These are phyloP conservation scores for Barbus barbus DNA, from an alignment of 2,113 vertebrate genomes.

Conservation along the genomic window DNA sequence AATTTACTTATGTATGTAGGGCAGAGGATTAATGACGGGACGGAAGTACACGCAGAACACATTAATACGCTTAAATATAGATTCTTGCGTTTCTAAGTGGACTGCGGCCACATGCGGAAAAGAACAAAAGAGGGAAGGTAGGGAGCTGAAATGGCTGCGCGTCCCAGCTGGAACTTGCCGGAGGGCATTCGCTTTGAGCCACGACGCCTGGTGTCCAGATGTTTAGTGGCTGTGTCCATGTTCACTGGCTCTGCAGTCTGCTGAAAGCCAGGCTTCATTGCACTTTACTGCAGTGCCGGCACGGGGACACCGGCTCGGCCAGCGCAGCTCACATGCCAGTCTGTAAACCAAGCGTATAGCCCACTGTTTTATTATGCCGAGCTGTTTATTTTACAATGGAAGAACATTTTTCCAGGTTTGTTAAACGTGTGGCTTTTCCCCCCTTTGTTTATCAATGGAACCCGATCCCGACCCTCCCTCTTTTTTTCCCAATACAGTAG, in stretches of 20 bases:
- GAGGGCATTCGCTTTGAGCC: slow-evolving; percentile 48
- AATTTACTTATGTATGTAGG: background rate
- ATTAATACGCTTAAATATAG: slow-evolving; percentile 41
- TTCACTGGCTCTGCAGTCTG: slow-evolving; percentile 40
- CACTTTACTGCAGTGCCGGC: slow-evolving; percentile 49
- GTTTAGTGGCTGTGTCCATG: slow-evolving; percentile 55
- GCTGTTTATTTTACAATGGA: slow-evolving; percentile 38
- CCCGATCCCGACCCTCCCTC: slow-evolving; percentile 5
- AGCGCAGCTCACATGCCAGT: slow-evolving; percentile 37
- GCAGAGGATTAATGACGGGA: slow-evolving; percentile 42
- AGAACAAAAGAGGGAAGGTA: slow-evolving; percentile 61
- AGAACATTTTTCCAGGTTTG: slow-evolving; percentile 17
- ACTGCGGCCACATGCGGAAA: slow-evolving; percentile 54
- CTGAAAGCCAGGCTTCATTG: slow-evolving; percentile 45
- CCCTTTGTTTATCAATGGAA: slow-evolving; percentile 31
- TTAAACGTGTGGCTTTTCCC: slow-evolving; percentile 18
- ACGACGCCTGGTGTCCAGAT: slow-evolving; percentile 66
- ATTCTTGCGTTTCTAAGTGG: slow-evolving; percentile 57
- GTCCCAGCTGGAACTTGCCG: slow-evolving; percentile 39
- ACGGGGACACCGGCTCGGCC: slow-evolving; percentile 40
- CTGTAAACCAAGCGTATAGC: slow-evolving; percentile 47
- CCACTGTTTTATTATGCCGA: slow-evolving; percentile 7
- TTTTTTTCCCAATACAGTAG: slow-evolving; percentile 28
- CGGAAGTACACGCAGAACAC: background rate
- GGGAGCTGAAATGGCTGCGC: slow-evolving; percentile 24